A percentile compares a stretch with the other conserved stretches of the same genome.
phyloP scores from a whole-genome alignment of 2,797 vertebrate genomes.

The Loriculus beryllinus region DNA sequence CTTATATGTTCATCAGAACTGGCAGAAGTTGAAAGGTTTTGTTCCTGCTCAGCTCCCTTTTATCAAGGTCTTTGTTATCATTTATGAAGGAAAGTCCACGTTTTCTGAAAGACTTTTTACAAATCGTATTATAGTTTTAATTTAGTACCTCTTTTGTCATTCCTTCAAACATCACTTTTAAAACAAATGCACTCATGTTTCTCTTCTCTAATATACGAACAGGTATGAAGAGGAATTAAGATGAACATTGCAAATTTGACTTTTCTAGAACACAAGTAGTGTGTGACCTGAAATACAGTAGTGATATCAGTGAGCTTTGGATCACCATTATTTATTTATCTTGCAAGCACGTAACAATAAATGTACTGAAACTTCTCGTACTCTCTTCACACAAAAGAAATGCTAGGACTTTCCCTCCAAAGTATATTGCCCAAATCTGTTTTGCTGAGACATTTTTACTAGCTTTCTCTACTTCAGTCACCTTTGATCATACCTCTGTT shows the following conservation, averaged over 20 bases:
- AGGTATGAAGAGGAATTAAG: not conserved
- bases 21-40: not conserved
- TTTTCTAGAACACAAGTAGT: not conserved
- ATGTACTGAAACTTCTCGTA: not conserved
- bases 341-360: not conserved
- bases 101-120: not conserved
- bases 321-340: not conserved
- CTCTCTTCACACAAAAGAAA: not conserved
- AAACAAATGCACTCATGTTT: not conserved
- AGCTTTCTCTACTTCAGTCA: not conserved
- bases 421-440: not conserved
- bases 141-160: not conserved
- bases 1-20: not conserved
- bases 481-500: not conserved
- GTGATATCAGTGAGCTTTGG: not conserved
- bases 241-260: not conserved
- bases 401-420: not conserved
- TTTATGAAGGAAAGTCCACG: not conserved
- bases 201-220: not conserved
- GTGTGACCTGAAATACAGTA: not conserved
- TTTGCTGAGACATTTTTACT: not conserved
- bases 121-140: not conserved
- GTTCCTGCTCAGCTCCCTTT: not conserved
- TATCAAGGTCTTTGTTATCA: not conserved
- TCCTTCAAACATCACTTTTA: not conserved